phyloP scores from a whole-genome alignment of 2,113 vertebrate genomes.

The Ceyx cyanopectus region DNA sequence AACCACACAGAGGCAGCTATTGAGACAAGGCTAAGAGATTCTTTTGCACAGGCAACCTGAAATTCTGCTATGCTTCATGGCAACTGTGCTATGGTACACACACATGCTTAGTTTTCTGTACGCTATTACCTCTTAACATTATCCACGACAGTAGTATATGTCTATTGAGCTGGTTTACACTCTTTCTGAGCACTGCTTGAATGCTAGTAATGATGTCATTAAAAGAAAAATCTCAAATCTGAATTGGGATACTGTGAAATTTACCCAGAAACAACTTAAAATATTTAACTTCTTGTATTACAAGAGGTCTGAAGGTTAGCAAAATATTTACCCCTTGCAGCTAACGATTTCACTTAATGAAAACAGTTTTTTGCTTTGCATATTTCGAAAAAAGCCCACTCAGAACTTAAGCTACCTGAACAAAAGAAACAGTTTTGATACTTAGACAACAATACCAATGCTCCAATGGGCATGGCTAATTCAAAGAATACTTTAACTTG shows the following conservation, averaged over 20 bases:
- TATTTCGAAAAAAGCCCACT: constrained; percentile 38
- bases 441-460: background rate
- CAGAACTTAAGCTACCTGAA: background rate
- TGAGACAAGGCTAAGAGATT: background rate
- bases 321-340: constrained; percentile 29
- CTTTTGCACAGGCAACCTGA: constrained; percentile 1
- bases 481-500: constrained; percentile 37
- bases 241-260: background rate
- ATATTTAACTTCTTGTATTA: background rate
- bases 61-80: background rate
- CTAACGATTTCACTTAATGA: background rate
- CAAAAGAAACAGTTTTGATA: background rate
- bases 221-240: background rate
- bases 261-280: background rate
- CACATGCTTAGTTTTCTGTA: constrained; percentile 41
- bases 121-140: background rate
- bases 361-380: background rate
- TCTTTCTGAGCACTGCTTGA: background rate
- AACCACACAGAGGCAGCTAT: background rate
- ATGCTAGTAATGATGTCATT: background rate
- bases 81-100: background rate
- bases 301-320: background rate
- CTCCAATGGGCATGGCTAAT: background rate
- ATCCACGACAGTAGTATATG: background rate
- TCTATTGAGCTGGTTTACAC: constrained; percentile 1